These are phyloP conservation scores for Idaea dimidiata DNA, from an alignment of 2,888 invertebrate species.

Conservation along the genomic window DNA sequence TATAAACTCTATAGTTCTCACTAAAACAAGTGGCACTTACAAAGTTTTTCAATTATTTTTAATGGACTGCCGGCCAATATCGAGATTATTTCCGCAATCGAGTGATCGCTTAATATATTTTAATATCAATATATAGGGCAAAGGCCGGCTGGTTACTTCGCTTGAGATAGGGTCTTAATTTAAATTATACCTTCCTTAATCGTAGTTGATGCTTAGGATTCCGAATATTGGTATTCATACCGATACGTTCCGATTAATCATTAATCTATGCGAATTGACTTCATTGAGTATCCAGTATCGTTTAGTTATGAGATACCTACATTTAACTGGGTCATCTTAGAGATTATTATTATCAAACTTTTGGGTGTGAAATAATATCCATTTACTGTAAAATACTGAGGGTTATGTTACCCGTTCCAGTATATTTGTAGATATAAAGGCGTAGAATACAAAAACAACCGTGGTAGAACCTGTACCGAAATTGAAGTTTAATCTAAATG, in stretches of 20 bases:
- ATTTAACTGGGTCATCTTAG: not conserved
- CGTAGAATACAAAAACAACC: not conserved
- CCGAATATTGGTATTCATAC: not conserved
- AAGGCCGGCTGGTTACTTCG: constrained; percentile 22
- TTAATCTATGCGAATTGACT: not conserved
- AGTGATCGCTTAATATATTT: constrained; percentile 45
- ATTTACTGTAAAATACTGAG: not conserved
- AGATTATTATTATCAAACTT: not conserved
- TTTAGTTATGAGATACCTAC: not conserved
- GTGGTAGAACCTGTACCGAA: not conserved
- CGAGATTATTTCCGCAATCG: constrained; percentile 38
- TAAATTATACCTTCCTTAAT: constrained; percentile 18
- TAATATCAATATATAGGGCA: constrained; percentile 45
- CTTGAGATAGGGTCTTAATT: constrained; percentile 37
- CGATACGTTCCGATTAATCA: not conserved
- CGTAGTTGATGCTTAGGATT: constrained; percentile 3
- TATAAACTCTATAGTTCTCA: not conserved
- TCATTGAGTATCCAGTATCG: not conserved
- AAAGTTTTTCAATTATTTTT: constrained; percentile 15
- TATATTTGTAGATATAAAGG: not conserved
- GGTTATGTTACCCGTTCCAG: not conserved
- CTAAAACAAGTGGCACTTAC: constrained; percentile 1
- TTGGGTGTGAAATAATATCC: not conserved
- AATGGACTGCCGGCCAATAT: constrained; percentile 32
- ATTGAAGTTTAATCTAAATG: not conserved